Conservation (phyloP, 2,888 invertebrate genomes). For the Drosophila borealis region DNA sequence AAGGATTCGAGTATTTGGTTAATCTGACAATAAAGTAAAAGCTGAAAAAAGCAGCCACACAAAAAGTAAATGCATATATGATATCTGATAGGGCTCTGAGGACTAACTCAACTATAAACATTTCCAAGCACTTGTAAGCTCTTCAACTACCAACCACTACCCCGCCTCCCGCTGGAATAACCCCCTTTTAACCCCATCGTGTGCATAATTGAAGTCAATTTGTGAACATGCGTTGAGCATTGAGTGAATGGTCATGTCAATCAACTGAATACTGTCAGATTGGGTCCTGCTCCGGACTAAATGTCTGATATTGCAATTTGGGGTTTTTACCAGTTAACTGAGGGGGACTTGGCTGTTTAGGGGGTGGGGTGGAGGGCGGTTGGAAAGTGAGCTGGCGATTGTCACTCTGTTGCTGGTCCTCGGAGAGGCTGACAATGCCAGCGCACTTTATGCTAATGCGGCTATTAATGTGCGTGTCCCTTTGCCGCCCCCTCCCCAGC, state of each 20-base stretch:
- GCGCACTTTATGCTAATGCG: constrained; percentile 72
- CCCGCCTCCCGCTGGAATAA: neutral
- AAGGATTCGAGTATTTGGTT: no score
- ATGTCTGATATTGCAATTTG: constrained; percentile 53
- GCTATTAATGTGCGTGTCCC: constrained; percentile 65
- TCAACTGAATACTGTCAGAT: constrained; percentile 62
- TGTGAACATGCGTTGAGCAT: constrained; percentile 19
- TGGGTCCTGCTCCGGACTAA: constrained; percentile 23
- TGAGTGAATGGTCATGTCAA: constrained; percentile 63
- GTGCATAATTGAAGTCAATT: constrained; percentile 60
- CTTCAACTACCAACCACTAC: neutral
- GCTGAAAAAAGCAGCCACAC: no score
- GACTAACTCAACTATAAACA: no score
- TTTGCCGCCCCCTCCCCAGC: neutral
- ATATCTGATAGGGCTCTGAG: no score
- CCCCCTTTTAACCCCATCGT: neutral
- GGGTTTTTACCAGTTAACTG: constrained; percentile 18
- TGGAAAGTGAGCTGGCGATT: constrained; percentile 30
- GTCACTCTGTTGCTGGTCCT: constrained; percentile 38
- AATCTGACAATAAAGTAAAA: no score
- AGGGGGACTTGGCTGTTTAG: no score
- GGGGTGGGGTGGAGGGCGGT: neutral
- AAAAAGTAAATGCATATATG: no score
- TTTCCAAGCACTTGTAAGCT: neutral
- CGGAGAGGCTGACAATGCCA: constrained; percentile 54